phyloP scores from a whole-genome alignment of 2,113 vertebrate species.

The Panthera uncia region DNA sequence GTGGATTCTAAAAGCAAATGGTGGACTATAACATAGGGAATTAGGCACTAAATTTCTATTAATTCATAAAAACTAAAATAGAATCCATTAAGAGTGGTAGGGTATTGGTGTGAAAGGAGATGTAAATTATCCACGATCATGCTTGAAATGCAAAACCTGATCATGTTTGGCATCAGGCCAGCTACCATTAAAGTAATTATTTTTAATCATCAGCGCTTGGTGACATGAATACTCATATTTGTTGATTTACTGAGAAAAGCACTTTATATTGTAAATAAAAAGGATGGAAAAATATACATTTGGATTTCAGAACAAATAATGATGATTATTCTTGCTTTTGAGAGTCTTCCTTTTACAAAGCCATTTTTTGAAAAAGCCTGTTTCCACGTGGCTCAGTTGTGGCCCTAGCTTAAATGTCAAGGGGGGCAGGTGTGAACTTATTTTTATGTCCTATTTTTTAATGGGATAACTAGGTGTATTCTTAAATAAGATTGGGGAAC shows the following conservation, averaged over 20 bases:
- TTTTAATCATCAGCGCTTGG: slow-evolving; percentile 91
- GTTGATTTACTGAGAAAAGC: slow-evolving; percentile 90
- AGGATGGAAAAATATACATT: slow-evolving; percentile 86
- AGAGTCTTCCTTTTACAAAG: slow-evolving; percentile 69
- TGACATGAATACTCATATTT: slow-evolving; percentile 92
- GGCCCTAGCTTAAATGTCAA: not conserved
- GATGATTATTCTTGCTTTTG: slow-evolving; percentile 80
- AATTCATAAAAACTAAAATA: slow-evolving; percentile 90
- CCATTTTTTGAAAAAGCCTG: slow-evolving; percentile 22
- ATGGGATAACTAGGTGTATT: not conserved
- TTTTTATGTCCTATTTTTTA: slow-evolving; percentile 49
- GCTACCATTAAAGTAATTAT: slow-evolving; percentile 90
- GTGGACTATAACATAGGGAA: slow-evolving; percentile 73
- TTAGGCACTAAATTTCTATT: slow-evolving; percentile 86
- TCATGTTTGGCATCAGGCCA: slow-evolving; percentile 88
- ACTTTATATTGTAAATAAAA: slow-evolving; percentile 89
- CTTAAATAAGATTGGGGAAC: not conserved
- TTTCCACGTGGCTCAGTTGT: not conserved
- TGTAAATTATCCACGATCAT: slow-evolving; percentile 87
- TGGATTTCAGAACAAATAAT: slow-evolving; percentile 82
- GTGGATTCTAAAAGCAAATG: slow-evolving; percentile 81
- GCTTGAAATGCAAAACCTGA: slow-evolving; percentile 87
- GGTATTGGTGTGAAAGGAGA: slow-evolving; percentile 83
- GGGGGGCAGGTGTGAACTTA: not conserved
- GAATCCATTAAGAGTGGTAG: slow-evolving; percentile 87